Base-by-base conservation (phyloP, 2,888 invertebrate genomes). In the Drosophila sordidula region DNA sequence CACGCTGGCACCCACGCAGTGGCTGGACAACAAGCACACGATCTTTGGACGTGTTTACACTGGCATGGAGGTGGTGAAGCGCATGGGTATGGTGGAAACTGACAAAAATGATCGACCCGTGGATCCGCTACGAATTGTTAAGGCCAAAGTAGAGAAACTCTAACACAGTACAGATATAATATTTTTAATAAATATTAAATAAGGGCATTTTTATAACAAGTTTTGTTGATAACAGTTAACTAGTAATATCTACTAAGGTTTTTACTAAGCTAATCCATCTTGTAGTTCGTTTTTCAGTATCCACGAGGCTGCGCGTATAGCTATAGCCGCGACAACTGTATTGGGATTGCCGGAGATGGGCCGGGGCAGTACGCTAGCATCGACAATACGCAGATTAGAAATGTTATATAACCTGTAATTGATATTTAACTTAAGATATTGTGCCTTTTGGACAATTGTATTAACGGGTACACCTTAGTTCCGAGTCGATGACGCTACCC, bases 1-100 rank as follows among this genome's bases (percentile, higher is more conserved):
- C 49, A 98, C 99, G 0, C 93, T 99, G 67, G 98, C 97, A 0
- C 98, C 99, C 1, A 98, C 98, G 0, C 98, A 99, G 88, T 99
- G 99, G 98, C 93, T 99, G 38, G 99, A 99, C 93, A 97, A 98
- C 11, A 99, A 99, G 91, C 99, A 99, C 92, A 95, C 98, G 2
- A 98, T 99, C 90, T 99, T 99, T 93, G 99, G 97, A 80, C 94
- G 99, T 75, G 94, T 99, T 6, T 94, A 95, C 87, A 94, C 95
- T 57, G 99, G 99, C 1, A 98, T 99, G 97, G 94, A 95, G 76
- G 97, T 97, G 36, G 96, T 99, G 0, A 97, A 98, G 90, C 94
- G 98, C 88, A 97, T 99, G 83, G 98, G 98, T 8, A 93, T 98
- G 89, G 97, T 98, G 2, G 98, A 99, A 91, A 98, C 98, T 42